These are phyloP conservation scores for Tetanocera ferruginea DNA, from an alignment of 2,888 invertebrate species.

Conservation along the genomic window DNA sequence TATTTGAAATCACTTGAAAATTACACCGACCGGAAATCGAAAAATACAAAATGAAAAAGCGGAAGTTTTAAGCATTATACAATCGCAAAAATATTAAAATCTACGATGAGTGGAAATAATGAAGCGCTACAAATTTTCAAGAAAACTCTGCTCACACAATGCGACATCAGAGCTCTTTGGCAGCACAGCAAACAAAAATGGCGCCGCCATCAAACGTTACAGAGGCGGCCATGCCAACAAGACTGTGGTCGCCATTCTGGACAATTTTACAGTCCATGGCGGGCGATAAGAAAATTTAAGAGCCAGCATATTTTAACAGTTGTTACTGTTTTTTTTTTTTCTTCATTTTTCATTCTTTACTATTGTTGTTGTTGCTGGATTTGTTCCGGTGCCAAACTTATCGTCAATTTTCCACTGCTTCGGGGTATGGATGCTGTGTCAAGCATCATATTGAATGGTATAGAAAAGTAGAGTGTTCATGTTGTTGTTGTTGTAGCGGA, in stretches of 20 bases:
- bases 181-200: not conserved
- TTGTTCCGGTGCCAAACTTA: slow-evolving; percentile 45
- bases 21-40: slow-evolving; percentile 61
- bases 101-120: not conserved
- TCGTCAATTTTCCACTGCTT: slow-evolving; percentile 42
- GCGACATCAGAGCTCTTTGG: no score
- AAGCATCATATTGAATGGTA: slow-evolving; percentile 39
- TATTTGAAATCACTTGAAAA: slow-evolving; percentile 45
- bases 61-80: not conserved
- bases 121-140: not conserved
- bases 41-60: slow-evolving; percentile 51
- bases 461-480: no score
- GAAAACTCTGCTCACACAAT: no score
- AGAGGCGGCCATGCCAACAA: not conserved
- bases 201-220: not conserved
- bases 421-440: slow-evolving; percentile 7
- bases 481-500: slow-evolving; percentile 39
- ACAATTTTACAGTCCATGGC: slow-evolving; percentile 39
- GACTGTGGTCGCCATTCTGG: slow-evolving; percentile 52
- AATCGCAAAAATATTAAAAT: not conserved
- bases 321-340: slow-evolving; percentile 33
- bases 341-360: not conserved
- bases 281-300: slow-evolving; percentile 42
- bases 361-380: slow-evolving; percentile 29
- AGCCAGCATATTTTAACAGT: slow-evolving; percentile 32